Percentiles rank a stretch among this genome's conserved stretches.
These are phyloP conservation scores for Dolomedes plantarius DNA, from an alignment of 2,888 invertebrate species.

Conservation along the genomic window DNA sequence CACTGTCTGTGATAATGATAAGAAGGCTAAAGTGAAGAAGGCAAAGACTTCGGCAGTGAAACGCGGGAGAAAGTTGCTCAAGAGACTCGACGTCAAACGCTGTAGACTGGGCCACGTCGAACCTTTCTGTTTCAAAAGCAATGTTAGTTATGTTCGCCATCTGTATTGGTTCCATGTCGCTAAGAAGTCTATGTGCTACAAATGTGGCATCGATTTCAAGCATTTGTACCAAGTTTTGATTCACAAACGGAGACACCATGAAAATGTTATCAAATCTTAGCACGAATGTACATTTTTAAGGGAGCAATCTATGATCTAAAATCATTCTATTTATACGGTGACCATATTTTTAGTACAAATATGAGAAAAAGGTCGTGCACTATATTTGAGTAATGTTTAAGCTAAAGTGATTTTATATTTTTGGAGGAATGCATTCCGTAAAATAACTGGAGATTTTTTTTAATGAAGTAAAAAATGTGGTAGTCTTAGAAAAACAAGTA, in stretches of 20 bases:
- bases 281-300: background rate
- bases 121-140: conserved; percentile 19
- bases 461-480: no score
- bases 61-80: conserved; percentile 46
- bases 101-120: conserved; percentile 28
- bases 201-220: conserved; percentile 78
- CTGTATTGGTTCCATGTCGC: conserved; percentile 79
- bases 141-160: conserved; percentile 76
- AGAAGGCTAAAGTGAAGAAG: background rate
- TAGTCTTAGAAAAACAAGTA: no score
- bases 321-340: conserved; percentile 12
- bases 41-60: background rate
- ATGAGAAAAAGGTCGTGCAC: no score
- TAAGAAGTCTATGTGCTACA: conserved; percentile 78
- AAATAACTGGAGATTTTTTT: no score
- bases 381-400: no score
- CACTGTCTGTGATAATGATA: conserved; percentile 44
- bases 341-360: background rate
- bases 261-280: conserved; percentile 12
- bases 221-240: conserved; percentile 79
- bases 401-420: no score
- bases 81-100: conserved; percentile 7
- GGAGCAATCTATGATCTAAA: background rate
- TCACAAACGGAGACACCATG: conserved; percentile 75
- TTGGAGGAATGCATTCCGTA: no score